Conservation (phyloP, 2,113 vertebrate genomes). For the Eurystomus gularis region DNA sequence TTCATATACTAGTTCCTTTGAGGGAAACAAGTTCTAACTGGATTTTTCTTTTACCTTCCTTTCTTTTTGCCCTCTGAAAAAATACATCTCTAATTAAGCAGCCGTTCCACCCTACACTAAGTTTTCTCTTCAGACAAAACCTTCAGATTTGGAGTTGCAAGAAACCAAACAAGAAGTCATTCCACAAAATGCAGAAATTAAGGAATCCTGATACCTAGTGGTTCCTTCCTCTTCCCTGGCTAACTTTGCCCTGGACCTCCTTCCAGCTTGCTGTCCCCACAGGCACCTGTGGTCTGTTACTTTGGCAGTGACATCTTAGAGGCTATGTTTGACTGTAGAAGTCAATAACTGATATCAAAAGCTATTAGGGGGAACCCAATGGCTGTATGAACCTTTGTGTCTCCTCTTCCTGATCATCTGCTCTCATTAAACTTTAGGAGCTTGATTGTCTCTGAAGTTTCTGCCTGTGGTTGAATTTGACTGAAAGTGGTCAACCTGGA, state of each 20-base stretch:
- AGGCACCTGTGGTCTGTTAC: rapidly evolving
- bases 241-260: not conserved
- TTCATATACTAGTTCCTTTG: not conserved
- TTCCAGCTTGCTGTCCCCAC: not conserved
- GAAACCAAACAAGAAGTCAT: not conserved
- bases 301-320: not conserved
- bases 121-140: not conserved
- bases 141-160: not conserved
- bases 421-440: not conserved
- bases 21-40: not conserved
- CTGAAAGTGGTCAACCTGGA: not conserved
- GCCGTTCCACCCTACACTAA: not conserved
- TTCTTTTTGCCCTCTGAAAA: not conserved
- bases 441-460: not conserved
- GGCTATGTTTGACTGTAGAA: not conserved
- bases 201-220: not conserved
- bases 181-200: not conserved
- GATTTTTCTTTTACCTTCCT: not conserved
- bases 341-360: not conserved
- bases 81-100: not conserved
- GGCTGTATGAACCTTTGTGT: not conserved
- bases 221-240: not conserved
- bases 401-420: not conserved
- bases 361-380: not conserved
- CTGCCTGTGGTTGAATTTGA: not conserved